Base-by-base conservation (phyloP, 2,888 invertebrate genomes). In the Oscheius sp. region DNA sequence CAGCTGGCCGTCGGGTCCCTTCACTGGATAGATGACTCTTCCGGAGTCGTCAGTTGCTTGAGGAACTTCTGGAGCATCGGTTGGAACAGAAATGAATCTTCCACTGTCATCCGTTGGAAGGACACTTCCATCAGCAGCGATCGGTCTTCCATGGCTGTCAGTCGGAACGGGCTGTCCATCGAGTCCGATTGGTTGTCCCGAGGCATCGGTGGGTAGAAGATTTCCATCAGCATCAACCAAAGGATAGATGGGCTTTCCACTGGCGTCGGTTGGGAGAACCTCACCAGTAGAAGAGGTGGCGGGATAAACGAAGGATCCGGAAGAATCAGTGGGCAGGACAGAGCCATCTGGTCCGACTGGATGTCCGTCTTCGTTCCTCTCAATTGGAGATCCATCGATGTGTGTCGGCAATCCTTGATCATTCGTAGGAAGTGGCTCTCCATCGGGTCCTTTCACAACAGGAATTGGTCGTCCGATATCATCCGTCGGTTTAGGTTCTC, bases 291-390 rank as follows among this genome's bases (percentile, higher is more conserved):
- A 44, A 4, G 32, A 33, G 6, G 14, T 62, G 38, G 66, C 30
- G n/a, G 71, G 72, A 33, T 66, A 67, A 22, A 74, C 66, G 33
- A 63, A 67, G 30, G 65, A 68, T 49, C 78, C 78, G 26, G 36
- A 14, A 22, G 49, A 41, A 47, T 80, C 78, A 22, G 82, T 80
- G n/a, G 80, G 80, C 22, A 80, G 68, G 9, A 66, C 70, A 14
- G 33, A 61, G 24, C 73, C 74, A 44, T 72, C 70, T 22, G 22
- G 49, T 6, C 61, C 65, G 22, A 77, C 47, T 24, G 72, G 71
- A 24, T 41, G 67, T 17, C 82, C 82, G 8, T 30, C 38, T 12
- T 63, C 67, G 51, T 82, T 76, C 2, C 71, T 76, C n/a, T 78
- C 50, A 2, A 51, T 51, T 14, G 30, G 51, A 14, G 57, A 67